Evolutionary conservation across 2,888 invertebrate genomes (phyloP).

Genomic region (Ditula angustiorana): DNA sequence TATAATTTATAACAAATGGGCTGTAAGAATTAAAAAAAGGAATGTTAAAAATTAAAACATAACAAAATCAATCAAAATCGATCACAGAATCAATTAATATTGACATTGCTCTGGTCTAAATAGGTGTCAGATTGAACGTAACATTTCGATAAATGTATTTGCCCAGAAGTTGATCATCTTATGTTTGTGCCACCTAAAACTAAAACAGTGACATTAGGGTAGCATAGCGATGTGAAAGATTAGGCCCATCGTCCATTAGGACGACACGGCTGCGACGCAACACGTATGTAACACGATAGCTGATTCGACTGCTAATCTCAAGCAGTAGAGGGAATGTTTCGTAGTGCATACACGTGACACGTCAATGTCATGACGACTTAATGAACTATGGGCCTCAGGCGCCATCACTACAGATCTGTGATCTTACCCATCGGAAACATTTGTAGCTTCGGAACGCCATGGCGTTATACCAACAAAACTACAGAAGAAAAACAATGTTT

Average conservation of each 20-base stretch:
- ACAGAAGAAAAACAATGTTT: not conserved
- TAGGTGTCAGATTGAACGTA: constrained; percentile 25
- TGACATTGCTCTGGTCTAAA: constrained; percentile 40
- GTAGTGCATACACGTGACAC: not conserved
- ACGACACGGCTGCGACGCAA: not conserved
- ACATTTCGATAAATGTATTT: constrained; percentile 51
- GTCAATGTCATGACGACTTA: not conserved
- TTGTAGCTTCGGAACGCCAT: not conserved
- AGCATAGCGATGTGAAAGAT: constrained; percentile 12
- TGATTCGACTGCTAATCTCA: no score
- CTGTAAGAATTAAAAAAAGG: not conserved
- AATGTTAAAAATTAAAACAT: not conserved
- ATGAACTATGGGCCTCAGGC: not conserved
- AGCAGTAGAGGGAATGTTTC: no score
- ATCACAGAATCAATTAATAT: constrained; percentile 33
- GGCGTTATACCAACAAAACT: not conserved
- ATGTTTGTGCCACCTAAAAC: constrained; percentile 79
- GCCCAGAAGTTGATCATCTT: constrained; percentile 82
- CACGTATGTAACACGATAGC: not conserved
- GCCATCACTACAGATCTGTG: not conserved
- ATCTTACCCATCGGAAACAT: not conserved
- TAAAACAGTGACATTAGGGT: constrained; percentile 33
- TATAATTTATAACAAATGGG: not conserved
- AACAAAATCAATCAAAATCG: constrained; percentile 4
- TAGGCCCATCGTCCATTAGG: constrained; percentile 12